A percentile compares a stretch with the other conserved stretches of the same genome.
These are phyloP conservation scores for Eumaeus atala DNA, from an alignment of 1,140 invertebrate genomes.

Conservation along the genomic window DNA sequence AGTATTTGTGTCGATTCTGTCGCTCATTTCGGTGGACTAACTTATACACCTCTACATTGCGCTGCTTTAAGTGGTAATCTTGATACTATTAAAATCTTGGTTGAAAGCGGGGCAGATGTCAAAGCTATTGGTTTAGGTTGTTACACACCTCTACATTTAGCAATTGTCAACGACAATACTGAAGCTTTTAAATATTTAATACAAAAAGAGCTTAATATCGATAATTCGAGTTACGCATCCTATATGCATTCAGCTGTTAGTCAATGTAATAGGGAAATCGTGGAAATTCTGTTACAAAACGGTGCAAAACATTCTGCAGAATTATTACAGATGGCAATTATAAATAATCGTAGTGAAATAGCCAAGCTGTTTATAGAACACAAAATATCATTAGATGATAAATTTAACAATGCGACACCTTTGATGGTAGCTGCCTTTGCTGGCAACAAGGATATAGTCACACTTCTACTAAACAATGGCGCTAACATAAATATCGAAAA, in stretches of 20 bases:
- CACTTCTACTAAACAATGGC: neutral
- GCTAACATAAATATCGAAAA: neutral
- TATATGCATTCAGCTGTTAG: neutral
- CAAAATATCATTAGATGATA: neutral
- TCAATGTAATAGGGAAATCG: neutral
- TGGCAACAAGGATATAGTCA: neutral
- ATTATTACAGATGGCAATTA: neutral
- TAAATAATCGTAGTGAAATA: neutral
- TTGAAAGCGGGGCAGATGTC: neutral
- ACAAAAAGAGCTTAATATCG: neutral
- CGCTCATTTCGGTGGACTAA: neutral
- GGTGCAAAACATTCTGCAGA: neutral
- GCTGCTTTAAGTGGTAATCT: conserved; percentile 9
- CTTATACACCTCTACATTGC: conserved; percentile 1
- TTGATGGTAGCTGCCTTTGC: neutral
- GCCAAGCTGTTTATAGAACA: neutral
- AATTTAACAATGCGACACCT: neutral
- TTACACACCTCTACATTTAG: neutral
- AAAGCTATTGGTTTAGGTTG: neutral
- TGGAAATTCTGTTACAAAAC: neutral
- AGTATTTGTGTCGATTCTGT: conserved; percentile 3
- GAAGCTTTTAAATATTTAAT: conserved; percentile 2
- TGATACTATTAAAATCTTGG: conserved; percentile 2
- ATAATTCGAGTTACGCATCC: neutral
- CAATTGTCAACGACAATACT: neutral